Percentiles rank a stretch among this genome's conserved stretches.
phyloP scores from a whole-genome alignment of 2,888 invertebrate genomes.

The Brachypalpus laphriformis region DNA sequence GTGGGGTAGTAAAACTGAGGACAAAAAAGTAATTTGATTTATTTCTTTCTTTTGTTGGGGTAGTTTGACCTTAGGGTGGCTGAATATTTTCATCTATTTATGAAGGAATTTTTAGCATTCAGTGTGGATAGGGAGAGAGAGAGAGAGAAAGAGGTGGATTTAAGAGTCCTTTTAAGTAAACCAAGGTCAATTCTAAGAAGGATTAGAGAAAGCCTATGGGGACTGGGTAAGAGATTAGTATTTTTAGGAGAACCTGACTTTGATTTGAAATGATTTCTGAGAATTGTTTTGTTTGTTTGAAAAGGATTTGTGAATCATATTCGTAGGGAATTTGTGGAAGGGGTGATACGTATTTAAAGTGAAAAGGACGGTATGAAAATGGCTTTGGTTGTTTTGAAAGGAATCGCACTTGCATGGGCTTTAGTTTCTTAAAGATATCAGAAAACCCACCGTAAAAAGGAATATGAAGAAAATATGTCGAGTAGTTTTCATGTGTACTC shows the following conservation, averaged over 20 bases:
- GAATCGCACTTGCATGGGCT: too few relatives aligned
- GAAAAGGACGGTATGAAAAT: too few relatives aligned
- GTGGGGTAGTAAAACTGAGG: not conserved
- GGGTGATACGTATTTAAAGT: too few relatives aligned
- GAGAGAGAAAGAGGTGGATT: not conserved
- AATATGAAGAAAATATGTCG: too few relatives aligned
- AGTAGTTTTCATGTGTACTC: too few relatives aligned
- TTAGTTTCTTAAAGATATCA: too few relatives aligned
- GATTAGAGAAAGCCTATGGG: not conserved
- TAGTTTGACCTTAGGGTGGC: not conserved
- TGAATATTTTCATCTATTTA: conserved; percentile 1
- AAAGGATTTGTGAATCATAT: not conserved
- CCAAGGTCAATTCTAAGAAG: not conserved
- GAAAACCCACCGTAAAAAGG: too few relatives aligned
- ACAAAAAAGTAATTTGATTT: conserved; percentile 49
- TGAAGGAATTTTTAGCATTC: not conserved
- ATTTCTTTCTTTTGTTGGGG: conserved; percentile 12
- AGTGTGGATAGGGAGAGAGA: not conserved
- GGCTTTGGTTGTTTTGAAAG: too few relatives aligned
- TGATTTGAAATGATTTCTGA: not conserved
- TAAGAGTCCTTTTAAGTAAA: not conserved
- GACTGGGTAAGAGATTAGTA: not conserved
- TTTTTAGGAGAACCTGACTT: not conserved
- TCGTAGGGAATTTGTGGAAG: not conserved
- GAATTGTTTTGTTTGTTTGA: not conserved